Evolutionary conservation across 2,113 vertebrate species (phyloP).

Genomic region (Lasiurus cinereus): DNA sequence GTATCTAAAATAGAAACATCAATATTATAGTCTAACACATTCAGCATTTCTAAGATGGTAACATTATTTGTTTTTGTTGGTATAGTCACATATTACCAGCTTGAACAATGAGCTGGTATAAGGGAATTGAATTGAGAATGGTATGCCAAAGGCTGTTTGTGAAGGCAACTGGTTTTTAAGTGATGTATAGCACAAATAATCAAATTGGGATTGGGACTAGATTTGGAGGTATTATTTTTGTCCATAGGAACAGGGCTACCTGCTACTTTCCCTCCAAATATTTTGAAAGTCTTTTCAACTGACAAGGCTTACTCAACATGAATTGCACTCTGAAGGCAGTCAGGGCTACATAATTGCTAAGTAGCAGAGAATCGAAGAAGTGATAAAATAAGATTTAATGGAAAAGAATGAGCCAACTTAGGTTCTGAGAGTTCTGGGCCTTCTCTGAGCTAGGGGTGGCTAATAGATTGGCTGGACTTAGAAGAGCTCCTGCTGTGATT

Average conservation of each 20-base stretch:
- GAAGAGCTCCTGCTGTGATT: neutral
- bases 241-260: conserved; percentile 17
- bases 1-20: conserved; percentile 88
- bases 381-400: conserved; percentile 55
- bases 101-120: conserved; percentile 64
- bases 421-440: neutral
- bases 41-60: conserved; percentile 66
- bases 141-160: conserved; percentile 70
- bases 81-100: conserved; percentile 74
- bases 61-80: conserved; percentile 68
- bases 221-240: conserved; percentile 70
- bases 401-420: conserved; percentile 40
- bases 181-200: conserved; percentile 72
- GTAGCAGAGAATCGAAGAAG: conserved; percentile 24
- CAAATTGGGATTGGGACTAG: conserved; percentile 52
- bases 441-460: neutral
- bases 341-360: conserved; percentile 37
- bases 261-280: conserved; percentile 55
- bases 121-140: conserved; percentile 73
- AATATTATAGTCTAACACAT: conserved; percentile 83
- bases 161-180: conserved; percentile 74
- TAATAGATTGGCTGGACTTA: neutral
- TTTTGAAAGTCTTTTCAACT: conserved; percentile 78
- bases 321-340: conserved; percentile 57
- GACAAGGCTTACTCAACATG: conserved; percentile 60